Evolutionary conservation across 2,797 vertebrate genomes (phyloP).

Genomic region (Melanotaenia pygmaea): DNA sequence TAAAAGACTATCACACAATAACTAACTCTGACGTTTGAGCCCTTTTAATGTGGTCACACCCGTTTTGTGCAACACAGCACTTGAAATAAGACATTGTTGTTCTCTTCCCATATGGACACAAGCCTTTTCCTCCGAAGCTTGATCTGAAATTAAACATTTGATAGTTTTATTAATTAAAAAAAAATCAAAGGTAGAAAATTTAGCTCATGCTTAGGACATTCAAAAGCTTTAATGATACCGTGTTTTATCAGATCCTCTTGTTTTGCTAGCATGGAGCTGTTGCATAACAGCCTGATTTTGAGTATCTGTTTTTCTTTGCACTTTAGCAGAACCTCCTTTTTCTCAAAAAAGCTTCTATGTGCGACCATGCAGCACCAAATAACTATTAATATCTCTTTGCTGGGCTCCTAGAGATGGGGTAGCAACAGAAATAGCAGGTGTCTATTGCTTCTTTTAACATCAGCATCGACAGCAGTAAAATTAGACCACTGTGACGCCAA

Average conservation of each 20-base stretch:
- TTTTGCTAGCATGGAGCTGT: slow-evolving; percentile 36
- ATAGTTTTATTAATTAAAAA: not conserved
- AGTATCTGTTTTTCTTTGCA: slow-evolving; percentile 54
- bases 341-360: slow-evolving; percentile 56
- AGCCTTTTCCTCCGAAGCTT: not conserved
- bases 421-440: slow-evolving; percentile 93
- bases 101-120: slow-evolving; percentile 16
- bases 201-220: not conserved
- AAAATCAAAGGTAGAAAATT: slow-evolving; percentile 2
- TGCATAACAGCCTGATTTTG: slow-evolving; percentile 60
- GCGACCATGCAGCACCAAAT: slow-evolving; percentile 80
- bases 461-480: slow-evolving; percentile 95
- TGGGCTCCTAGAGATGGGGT: slow-evolving; percentile 74
- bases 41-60: slow-evolving; percentile 51
- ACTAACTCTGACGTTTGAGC: slow-evolving; percentile 51
- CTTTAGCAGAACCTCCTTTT: slow-evolving; percentile 31
- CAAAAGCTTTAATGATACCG: slow-evolving; percentile 12
- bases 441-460: slow-evolving; percentile 92
- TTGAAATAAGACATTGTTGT: slow-evolving; percentile 20
- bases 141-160: not conserved
- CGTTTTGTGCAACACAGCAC: slow-evolving; percentile 53
- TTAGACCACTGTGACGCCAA: slow-evolving; percentile 95
- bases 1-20: slow-evolving; percentile 41
- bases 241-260: slow-evolving; percentile 23
- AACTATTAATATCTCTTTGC: slow-evolving; percentile 85